Conservation (phyloP, 2,888 invertebrate species). For the Callinectes sapidus region DNA sequence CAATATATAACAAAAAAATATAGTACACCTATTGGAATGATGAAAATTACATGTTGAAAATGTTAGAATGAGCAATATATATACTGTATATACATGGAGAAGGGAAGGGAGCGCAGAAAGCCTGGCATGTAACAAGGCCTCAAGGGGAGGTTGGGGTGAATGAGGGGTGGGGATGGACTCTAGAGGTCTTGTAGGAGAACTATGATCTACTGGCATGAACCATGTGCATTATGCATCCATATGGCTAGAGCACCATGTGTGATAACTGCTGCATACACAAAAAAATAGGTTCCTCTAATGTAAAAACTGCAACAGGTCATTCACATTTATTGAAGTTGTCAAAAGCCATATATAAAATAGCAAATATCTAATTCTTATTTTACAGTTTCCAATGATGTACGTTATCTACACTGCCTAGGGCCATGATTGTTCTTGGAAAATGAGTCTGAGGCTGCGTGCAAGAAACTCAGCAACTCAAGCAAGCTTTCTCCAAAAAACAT, state of each 20-base stretch:
- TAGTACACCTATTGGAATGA: not conserved
- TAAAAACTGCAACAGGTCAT: conserved; percentile 64
- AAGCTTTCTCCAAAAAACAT: conserved; percentile 54
- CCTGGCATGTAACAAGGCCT: not conserved
- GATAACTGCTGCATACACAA: conserved; percentile 49
- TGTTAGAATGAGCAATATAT: conserved; percentile 15
- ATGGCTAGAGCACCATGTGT: not conserved
- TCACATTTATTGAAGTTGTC: conserved; percentile 69
- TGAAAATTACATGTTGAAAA: not conserved
- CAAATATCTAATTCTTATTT: conserved; percentile 68
- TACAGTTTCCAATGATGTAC: conserved; percentile 59
- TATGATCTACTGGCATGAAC: conserved; percentile 33
- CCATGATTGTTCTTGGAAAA: conserved; percentile 64
- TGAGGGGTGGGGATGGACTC: not conserved
- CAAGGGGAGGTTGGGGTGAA: not conserved
- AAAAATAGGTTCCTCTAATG: conserved; percentile 49
- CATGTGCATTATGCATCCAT: not conserved
- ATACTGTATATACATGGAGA: not conserved
- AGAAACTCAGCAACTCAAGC: conserved; percentile 67
- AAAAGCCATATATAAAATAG: conserved; percentile 71
- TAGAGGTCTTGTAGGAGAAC: not conserved
- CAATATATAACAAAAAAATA: not conserved
- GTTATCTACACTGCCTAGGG: conserved; percentile 66
- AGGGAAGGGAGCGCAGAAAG: not conserved
- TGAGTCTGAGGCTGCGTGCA: conserved; percentile 56